Percentiles rank a stretch among this genome's conserved stretches.
Evolutionary conservation across 2,797 vertebrate genomes (phyloP).

Genomic region (Myotis pilosus): DNA sequence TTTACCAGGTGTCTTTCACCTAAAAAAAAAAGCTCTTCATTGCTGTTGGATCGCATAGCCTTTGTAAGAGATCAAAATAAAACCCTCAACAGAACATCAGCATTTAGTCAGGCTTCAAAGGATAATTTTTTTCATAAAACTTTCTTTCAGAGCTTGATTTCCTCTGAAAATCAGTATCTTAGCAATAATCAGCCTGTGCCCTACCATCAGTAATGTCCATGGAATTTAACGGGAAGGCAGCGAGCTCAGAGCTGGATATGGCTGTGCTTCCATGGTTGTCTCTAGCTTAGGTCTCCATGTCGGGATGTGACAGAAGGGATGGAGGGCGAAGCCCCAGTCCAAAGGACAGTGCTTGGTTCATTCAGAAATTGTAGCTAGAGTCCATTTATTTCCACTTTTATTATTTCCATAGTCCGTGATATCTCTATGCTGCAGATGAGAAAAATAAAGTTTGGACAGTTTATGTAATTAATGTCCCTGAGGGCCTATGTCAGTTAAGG

Average conservation of each 20-base stretch:
- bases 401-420: not conserved
- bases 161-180: not conserved
- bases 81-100: slow-evolving; percentile 61
- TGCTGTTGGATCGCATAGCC: not conserved
- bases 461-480: slow-evolving; percentile 15
- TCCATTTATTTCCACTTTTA: not conserved
- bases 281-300: not conserved
- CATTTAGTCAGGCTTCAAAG: slow-evolving; percentile 54
- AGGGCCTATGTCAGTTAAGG: not conserved
- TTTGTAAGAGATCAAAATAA: slow-evolving; percentile 50
- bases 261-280: not conserved
- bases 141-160: not conserved
- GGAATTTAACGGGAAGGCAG: not conserved
- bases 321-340: not conserved
- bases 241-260: rapidly evolving
- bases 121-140: not conserved
- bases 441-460: not conserved
- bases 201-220: rapidly evolving
- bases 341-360: not conserved
- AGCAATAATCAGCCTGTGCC: not conserved
- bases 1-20: slow-evolving; percentile 33
- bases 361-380: not conserved
- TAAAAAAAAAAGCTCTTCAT: not conserved
- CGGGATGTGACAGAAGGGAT: not conserved
- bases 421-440: not conserved